Evolutionary conservation across 2,888 invertebrate genomes (phyloP), one percentile per base, ranked within the genome.

Genomic region (Muschampia plurimacula): DNA sequence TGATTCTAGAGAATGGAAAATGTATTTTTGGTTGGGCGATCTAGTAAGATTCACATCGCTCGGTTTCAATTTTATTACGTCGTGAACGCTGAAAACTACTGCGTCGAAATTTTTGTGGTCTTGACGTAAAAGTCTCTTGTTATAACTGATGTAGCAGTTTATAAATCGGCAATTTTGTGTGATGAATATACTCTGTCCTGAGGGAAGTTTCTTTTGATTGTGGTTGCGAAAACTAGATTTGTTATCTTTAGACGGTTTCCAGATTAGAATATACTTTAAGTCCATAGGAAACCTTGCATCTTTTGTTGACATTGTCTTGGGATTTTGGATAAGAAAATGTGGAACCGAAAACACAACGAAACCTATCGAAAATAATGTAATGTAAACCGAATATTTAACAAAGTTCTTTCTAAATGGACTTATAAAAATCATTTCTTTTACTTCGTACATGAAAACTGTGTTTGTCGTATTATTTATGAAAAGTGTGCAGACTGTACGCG

Each of bases 71-170:
- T 80, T 84, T 9, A 79, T 78, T 0, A 90, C 77, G 13, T 86
- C 85, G 6, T 86, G 79, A 15, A 87, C 78, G 60, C 90, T 83
- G 55, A 92, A 89, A 0, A 92, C 84, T 0, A 93, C 78, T 0
- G 90, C 92, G 69, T 94, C 92, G 52, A 86, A 92, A 68, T 91
- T 81, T 10, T 66, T 82, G 72, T 83, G 81, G 66, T 88, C 83
- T 8, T 79, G 75, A 3, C 62, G 57, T 0, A 89, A 77, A 7
- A 88, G 75, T 32, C 81, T 80, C 75, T 82, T 86, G 49, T 91
- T 83, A 59, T 90, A 89, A 0, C 90, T 88, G 36, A 94, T 82
- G 67, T 84, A 93, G 63, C 94, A 94, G 74, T 94, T 94, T 2
- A 86, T 84, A 41, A 85, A 73, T 4, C 84, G 77, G 77, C 94